Evolutionary conservation across 2,113 vertebrate genomes (phyloP).

Genomic region (Tylochromis polylepis): DNA sequence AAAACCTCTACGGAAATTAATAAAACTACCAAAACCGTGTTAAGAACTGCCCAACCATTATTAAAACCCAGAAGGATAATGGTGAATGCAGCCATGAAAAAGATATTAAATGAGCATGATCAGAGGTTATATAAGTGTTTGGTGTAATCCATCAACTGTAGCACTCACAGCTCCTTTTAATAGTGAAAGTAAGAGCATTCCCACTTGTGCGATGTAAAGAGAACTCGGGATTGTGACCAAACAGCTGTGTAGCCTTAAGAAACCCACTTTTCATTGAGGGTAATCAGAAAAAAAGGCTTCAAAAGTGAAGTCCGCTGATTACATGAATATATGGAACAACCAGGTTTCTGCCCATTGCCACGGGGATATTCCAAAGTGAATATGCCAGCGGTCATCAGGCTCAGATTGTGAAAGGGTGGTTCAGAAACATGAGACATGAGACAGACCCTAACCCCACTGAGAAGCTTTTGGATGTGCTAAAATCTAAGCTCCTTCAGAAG

Average conservation of each 20-base stretch:
- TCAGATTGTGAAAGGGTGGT: no score
- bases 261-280: no score
- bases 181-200: not conserved
- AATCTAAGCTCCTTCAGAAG: not conserved
- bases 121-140: not conserved
- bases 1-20: not conserved
- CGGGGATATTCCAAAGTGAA: no score
- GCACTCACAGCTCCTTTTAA: not conserved
- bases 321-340: not conserved
- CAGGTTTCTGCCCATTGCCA: no score
- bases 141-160: not conserved
- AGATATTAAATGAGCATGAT: not conserved
- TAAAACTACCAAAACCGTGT: not conserved
- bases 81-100: not conserved
- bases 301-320: no score
- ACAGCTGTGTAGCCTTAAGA: no score
- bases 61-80: not conserved
- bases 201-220: not conserved
- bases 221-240: not conserved
- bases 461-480: not conserved
- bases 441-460: no score
- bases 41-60: not conserved
- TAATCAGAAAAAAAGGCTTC: no score
- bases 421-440: no score
- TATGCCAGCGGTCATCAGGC: no score